These are phyloP conservation scores for Apoda limacodes DNA, from an alignment of 2,888 invertebrate genomes.

Conservation along the genomic window DNA sequence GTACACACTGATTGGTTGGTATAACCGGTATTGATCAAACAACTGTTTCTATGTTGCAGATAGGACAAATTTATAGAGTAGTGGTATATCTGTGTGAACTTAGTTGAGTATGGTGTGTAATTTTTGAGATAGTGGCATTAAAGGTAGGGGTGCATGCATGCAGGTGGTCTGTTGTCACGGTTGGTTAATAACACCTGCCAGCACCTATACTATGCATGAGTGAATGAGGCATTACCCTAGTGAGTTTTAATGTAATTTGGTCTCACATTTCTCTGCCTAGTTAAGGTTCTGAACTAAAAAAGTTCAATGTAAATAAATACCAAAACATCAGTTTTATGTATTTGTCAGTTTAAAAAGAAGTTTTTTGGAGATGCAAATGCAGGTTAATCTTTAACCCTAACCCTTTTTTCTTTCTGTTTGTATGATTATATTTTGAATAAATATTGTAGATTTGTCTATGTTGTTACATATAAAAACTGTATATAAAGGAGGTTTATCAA, in stretches of 20 bases:
- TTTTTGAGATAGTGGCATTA: constrained; percentile 30
- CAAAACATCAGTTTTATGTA: too few species aligned
- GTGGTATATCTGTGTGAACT: constrained; percentile 27
- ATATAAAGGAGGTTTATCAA: too few species aligned
- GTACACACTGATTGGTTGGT: constrained; percentile 32
- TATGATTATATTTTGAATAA: too few species aligned
- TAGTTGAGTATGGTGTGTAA: constrained; percentile 31
- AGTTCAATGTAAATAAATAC: too few species aligned
- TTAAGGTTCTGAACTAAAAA: too few species aligned
- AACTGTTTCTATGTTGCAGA: constrained; percentile 46
- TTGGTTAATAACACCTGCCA: constrained; percentile 54
- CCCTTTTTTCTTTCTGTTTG: constrained; percentile 4
- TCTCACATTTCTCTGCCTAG: constrained; percentile 22
- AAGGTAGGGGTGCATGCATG: constrained; percentile 37
- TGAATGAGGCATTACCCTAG: constrained; percentile 35
- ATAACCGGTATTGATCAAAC: constrained; percentile 59
- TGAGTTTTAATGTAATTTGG: constrained; percentile 20
- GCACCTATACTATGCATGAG: constrained; percentile 41
- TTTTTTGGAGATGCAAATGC: too few species aligned
- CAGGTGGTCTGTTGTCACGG: constrained; percentile 50
- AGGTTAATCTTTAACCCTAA: too few species aligned
- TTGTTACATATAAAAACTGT: too few species aligned
- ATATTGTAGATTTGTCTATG: too few species aligned
- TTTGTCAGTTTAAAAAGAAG: too few species aligned
- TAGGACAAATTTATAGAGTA: too few species aligned